These are phyloP conservation scores for Pachyramphus minor DNA, from an alignment of 2,113 vertebrate genomes.

Conservation along the genomic window DNA sequence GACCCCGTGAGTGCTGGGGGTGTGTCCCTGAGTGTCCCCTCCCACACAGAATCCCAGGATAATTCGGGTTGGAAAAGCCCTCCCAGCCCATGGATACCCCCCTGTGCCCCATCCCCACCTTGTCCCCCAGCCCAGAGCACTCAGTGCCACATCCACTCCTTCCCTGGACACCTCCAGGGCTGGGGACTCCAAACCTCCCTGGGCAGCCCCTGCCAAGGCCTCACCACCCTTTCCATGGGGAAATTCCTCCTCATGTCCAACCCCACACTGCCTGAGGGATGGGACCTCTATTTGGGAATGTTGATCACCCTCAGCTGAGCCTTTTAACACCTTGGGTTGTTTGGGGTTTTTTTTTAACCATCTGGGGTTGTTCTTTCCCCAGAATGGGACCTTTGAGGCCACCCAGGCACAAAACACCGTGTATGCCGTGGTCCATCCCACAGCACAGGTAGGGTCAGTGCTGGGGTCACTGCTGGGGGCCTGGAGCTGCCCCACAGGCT, in stretches of 20 bases:
- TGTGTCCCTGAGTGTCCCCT: not conserved
- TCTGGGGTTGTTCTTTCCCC: not conserved
- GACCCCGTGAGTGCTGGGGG: not conserved
- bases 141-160: not conserved
- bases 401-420: rapidly evolving
- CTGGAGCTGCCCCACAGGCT: too few relatives aligned
- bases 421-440: not conserved
- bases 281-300: not conserved
- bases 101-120: too few relatives aligned
- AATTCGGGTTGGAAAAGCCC: not conserved
- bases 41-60: not conserved
- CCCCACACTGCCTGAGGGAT: not conserved
- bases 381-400: not conserved
- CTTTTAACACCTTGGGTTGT: not conserved
- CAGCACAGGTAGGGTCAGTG: not conserved
- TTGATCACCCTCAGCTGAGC: rapidly evolving
- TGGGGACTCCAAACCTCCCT: too few relatives aligned
- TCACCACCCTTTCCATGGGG: rapidly evolving
- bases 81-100: too few relatives aligned
- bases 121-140: too few relatives aligned
- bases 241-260: not conserved
- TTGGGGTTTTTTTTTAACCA: not conserved
- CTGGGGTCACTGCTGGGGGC: not conserved
- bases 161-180: not conserved
- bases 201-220: too few relatives aligned